A percentile compares a stretch with the other conserved stretches of the same genome.
These are phyloP conservation scores for Homarus americanus DNA, from an alignment of 1,140 invertebrate species.

Conservation along the genomic window DNA sequence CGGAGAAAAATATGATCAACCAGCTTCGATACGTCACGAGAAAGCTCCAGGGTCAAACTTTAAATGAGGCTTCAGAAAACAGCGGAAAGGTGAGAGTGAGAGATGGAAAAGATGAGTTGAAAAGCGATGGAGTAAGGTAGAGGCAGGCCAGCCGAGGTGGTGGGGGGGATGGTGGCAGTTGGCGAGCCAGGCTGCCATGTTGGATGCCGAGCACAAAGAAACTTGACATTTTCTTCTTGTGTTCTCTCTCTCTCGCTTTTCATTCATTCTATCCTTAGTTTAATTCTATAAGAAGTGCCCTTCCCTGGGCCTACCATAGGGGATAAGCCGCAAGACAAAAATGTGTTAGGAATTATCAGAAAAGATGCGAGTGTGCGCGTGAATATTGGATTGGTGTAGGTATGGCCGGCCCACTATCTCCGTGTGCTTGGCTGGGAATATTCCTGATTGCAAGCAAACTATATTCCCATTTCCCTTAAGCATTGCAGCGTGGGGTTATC, in stretches of 20 bases:
- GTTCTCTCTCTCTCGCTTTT: conserved; percentile 19
- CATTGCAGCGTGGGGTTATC: too few relatives aligned
- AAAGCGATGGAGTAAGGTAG: conserved; percentile 31
- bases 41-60: conserved; percentile 74
- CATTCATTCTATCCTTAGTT: conserved; percentile 8
- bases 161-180: conserved; percentile 17
- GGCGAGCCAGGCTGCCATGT: conserved; percentile 60
- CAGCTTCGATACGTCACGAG: conserved; percentile 73
- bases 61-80: conserved; percentile 72
- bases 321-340: background rate
- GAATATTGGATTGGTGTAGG: conserved; percentile 55
- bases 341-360: conserved; percentile 11
- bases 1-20: conserved; percentile 74
- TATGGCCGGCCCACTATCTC: conserved; percentile 19
- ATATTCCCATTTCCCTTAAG: background rate
- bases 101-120: background rate
- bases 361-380: conserved; percentile 50
- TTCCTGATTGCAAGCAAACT: conserved; percentile 8
- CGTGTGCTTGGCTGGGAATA: conserved; percentile 38
- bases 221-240: conserved; percentile 47
- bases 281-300: background rate
- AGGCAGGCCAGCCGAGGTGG: conserved; percentile 35
- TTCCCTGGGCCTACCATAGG: background rate
- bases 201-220: conserved; percentile 69
- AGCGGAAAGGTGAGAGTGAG: conserved; percentile 70